phyloP scores from a whole-genome alignment of 2,888 invertebrate genomes.

The Crematogaster levior region DNA sequence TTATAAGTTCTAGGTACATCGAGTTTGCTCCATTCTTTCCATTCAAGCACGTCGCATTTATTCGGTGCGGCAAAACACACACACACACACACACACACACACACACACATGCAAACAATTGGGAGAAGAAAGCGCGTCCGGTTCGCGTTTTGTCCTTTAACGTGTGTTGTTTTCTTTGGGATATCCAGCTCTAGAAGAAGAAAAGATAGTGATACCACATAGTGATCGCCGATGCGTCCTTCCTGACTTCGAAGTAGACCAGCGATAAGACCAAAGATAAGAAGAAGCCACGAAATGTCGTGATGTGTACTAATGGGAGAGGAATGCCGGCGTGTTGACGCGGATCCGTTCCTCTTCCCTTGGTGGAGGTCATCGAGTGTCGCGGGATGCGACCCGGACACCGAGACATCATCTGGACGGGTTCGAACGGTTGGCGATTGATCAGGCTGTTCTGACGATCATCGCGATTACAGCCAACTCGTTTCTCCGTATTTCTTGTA shows the following conservation, averaged over 20 bases:
- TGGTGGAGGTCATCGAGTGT: not conserved
- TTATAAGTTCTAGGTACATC: conserved; percentile 16
- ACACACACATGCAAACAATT: conserved; percentile 18
- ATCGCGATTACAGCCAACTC: conserved; percentile 36
- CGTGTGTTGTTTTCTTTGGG: conserved; percentile 11
- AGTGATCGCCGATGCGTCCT: not conserved
- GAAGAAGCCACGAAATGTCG: conserved; percentile 15
- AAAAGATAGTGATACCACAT: not conserved
- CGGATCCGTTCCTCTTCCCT: conserved; percentile 27
- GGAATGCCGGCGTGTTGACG: conserved; percentile 39
- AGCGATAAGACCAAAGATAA: not conserved
- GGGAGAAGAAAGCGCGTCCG: conserved; percentile 71
- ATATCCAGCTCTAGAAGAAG: not conserved
- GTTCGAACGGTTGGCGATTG: conserved; percentile 57
- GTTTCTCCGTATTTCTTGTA: conserved; percentile 57
- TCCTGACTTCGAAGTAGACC: not conserved
- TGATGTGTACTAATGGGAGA: conserved; percentile 23
- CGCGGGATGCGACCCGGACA: conserved; percentile 32
- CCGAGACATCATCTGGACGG: conserved; percentile 38
- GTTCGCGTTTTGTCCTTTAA: conserved; percentile 36
- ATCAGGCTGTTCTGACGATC: conserved; percentile 54
- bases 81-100: not conserved
- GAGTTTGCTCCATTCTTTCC: not conserved
- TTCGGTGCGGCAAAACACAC: conserved; percentile 16
- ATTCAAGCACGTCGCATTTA: conserved; percentile 33